Base-by-base conservation (phyloP, 1,140 invertebrate genomes). In the Rhyzopertha dominica region DNA sequence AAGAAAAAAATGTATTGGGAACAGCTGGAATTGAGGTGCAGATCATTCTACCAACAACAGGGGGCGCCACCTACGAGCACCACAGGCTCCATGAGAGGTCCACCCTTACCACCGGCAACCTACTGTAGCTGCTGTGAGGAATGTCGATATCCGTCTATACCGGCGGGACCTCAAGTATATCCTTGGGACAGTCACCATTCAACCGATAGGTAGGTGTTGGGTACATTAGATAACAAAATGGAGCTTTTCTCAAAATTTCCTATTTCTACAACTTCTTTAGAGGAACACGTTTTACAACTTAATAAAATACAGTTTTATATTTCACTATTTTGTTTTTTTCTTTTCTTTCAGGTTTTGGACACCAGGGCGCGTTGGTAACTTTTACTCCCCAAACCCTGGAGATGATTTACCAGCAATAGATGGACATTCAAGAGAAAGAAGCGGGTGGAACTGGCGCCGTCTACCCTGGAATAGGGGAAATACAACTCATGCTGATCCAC, bases 1-100 rank as follows among this genome's bases (percentile, higher is more conserved):
- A 82, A 86, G 44, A 92, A 92, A 69, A 92, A 92, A 66, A 90
- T 90, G 81, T 93, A 93, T 65, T 92, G 89, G 89, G 88, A 90
- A 59, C 87, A 92, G 65, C 61, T 93, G 63, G 89, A 93, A 60
- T 62, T 90, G 17, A 68, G 89, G 43, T 87, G 88, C 60, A 72
- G 88, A 40, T 85, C 85, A 2, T 59, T 91, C 36, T 90, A 87
- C 56, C 65, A 67, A 43, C 64, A 67, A 47, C 65, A 67, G 7
- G 64, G 74, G 41, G 73, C 82, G 30, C 71, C 78, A 7, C 58
- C 72, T 39, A 58, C 70, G 37, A 65, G 75, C 4, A 65, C 70
- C 7, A 70, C 73, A 24, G 59, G 62, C 13, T 65, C 65, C 7
- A 39, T 65, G n/a, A 49, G 65, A 42, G 65, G 63, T 3, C 59